Percentiles rank a stretch among this genome's conserved stretches.
These are phyloP conservation scores for Anorthoa munda DNA, from an alignment of 2,888 invertebrate species.

Conservation along the genomic window DNA sequence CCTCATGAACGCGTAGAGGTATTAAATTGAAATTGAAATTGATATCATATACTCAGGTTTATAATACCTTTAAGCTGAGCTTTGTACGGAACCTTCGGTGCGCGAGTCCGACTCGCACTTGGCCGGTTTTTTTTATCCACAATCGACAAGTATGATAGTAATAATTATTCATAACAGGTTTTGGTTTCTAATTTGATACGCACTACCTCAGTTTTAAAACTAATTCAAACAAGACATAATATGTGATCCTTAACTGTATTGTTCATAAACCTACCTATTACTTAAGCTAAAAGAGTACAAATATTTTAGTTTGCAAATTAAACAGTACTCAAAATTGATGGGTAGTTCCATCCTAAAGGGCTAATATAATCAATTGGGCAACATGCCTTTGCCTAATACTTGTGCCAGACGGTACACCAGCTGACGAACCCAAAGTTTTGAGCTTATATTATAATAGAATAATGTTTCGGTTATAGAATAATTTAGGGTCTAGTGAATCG, in stretches of 20 bases:
- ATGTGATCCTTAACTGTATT: no score
- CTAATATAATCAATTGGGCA: constrained; percentile 52
- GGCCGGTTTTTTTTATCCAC: no score
- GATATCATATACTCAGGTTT: no score
- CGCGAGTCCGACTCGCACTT: no score
- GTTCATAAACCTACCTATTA: no score
- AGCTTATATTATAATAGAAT: constrained; percentile 37
- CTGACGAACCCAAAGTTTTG: constrained; percentile 43
- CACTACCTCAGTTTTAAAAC: not conserved
- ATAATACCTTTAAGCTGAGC: no score
- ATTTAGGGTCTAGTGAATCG: constrained; percentile 23
- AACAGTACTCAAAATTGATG: constrained; percentile 30
- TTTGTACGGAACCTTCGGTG: no score
- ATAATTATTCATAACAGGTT: no score
- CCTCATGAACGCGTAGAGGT: no score
- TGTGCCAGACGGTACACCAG: constrained; percentile 43
- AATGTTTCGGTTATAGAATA: constrained; percentile 31
- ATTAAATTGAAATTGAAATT: no score
- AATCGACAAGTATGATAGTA: no score
- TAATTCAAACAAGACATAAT: not conserved
- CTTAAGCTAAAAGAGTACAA: not conserved
- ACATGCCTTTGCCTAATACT: constrained; percentile 34
- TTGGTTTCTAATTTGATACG: no score
- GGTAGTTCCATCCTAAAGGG: constrained; percentile 24
- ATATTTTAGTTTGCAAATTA: not conserved